Base-by-base conservation (phyloP, 1,140 invertebrate genomes). In the Drosophila lacteicornis region DNA sequence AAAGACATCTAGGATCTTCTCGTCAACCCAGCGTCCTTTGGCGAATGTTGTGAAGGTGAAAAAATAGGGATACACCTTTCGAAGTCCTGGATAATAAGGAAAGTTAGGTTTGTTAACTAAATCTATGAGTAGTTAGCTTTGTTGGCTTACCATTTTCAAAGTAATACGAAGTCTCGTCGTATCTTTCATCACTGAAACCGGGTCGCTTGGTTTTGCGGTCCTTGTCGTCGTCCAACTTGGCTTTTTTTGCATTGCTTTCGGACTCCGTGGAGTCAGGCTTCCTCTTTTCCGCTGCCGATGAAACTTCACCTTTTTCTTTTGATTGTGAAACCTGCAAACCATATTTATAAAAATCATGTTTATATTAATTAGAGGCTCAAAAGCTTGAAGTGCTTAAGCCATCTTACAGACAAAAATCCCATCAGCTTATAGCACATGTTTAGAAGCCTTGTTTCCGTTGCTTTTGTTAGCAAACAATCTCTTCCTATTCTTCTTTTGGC, bases 1-100 rank as follows among this genome's bases (percentile, higher is more conserved):
- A 93, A 99, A 99, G 17, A 99, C 97, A 85, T 99, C 98, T 49
- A 98, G 94, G 50, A 99, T 96, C 90, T 97, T 97, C 91, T 98
- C 96, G 17, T 98, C 98, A 5, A 99, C 96, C 99, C 99, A 99
- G 75, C 99, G 95, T 1, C 98, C 98, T 94, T 99, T 99, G 13
- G 97, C 98, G 94, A 98, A 98, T 11, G 98, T 98, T 50, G 97
- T 98, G 93, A 99, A 99, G 13, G 97, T 98, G 93, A 98, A 99
- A 93, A 98, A 98, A 94, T 99, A 99, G 0, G 99, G 99, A 93
- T 99, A 98, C 0, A 99, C 98, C 95, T 99, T 99, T 63, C 99
- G 95, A 59, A 99, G 94, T 79, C 98, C 98, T 99, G 94, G 4
- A 0, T 0, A 25, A 66, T 40, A 25, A 13, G 0, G 13, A 2